These are phyloP conservation scores for Cylindroiulus punctatus DNA, from an alignment of 2,888 invertebrate genomes.

Conservation along the genomic window DNA sequence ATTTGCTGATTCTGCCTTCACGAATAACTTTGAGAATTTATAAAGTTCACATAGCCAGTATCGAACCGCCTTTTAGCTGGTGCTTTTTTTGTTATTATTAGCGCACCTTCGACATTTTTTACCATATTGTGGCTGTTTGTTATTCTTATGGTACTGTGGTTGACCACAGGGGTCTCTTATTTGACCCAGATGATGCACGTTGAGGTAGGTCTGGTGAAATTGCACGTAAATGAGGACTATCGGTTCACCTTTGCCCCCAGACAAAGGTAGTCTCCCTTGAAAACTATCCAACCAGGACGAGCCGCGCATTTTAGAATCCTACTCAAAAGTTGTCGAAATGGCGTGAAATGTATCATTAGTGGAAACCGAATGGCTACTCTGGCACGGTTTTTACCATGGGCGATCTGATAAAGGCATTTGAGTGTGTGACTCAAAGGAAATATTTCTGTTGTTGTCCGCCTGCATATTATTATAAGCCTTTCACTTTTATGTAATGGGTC, in stretches of 20 bases:
- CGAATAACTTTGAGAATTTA: background rate
- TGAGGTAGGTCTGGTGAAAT: constrained; percentile 7
- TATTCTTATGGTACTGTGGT: background rate
- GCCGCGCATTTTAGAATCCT: background rate
- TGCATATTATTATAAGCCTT: background rate
- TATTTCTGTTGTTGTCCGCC: background rate
- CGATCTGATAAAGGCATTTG: background rate
- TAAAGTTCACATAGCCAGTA: background rate
- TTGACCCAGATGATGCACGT: constrained; percentile 26
- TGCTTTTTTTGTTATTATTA: background rate
- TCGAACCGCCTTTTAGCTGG: background rate
- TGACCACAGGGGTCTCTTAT: constrained; percentile 4
- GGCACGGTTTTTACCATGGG: background rate
- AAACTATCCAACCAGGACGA: background rate
- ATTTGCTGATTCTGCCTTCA: background rate
- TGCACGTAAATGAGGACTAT: background rate
- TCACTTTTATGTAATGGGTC: constrained; percentile 45
- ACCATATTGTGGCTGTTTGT: background rate
- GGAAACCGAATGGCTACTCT: background rate
- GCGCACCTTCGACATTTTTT: background rate
- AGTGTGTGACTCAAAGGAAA: background rate
- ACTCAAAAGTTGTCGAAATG: background rate
- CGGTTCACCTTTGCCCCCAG: constrained; percentile 17
- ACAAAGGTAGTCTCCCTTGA: constrained; percentile 19
- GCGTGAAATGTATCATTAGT: background rate